These are phyloP conservation scores for Phaonia tiefii DNA, from an alignment of 2,888 invertebrate species.

Conservation along the genomic window DNA sequence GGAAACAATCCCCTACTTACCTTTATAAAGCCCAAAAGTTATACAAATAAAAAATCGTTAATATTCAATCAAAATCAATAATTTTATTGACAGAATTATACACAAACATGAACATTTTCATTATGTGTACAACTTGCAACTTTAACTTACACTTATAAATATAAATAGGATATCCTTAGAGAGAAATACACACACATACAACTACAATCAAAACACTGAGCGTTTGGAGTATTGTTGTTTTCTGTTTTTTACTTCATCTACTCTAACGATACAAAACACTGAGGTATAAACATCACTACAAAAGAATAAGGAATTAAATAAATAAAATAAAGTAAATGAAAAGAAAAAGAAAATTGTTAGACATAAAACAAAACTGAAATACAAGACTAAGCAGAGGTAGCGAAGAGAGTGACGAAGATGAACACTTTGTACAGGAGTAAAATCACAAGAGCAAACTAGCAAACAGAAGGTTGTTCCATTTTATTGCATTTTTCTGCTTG, in stretches of 20 bases:
- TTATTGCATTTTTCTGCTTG: not conserved
- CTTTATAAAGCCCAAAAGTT: too few relatives aligned
- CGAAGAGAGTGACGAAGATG: not conserved
- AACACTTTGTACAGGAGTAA: slow-evolving; percentile 13
- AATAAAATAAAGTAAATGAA: slow-evolving; percentile 31
- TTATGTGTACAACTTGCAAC: slow-evolving; percentile 36
- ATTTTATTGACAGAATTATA: slow-evolving; percentile 48
- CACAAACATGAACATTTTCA: slow-evolving; percentile 14
- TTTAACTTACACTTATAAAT: slow-evolving; percentile 35
- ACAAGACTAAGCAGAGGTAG: slow-evolving; percentile 17
- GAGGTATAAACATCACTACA: slow-evolving; percentile 61
- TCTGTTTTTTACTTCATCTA: slow-evolving; percentile 44
- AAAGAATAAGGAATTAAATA: slow-evolving; percentile 56
- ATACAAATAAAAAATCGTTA: too few relatives aligned
- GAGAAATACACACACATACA: slow-evolving; percentile 27
- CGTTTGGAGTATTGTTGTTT: slow-evolving; percentile 24
- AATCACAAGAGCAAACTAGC: slow-evolving; percentile 26
- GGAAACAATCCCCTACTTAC: too few relatives aligned
- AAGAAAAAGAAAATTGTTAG: slow-evolving; percentile 19
- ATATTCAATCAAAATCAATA: too few relatives aligned
- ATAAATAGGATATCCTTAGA: slow-evolving; percentile 29
- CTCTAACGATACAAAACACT: slow-evolving; percentile 41
- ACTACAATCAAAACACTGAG: slow-evolving; percentile 11
- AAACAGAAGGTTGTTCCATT: not conserved
- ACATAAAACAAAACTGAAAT: slow-evolving; percentile 30